Evolutionary conservation across 2,888 invertebrate genomes (phyloP).

Genomic region (Melinaea marsaeus): DNA sequence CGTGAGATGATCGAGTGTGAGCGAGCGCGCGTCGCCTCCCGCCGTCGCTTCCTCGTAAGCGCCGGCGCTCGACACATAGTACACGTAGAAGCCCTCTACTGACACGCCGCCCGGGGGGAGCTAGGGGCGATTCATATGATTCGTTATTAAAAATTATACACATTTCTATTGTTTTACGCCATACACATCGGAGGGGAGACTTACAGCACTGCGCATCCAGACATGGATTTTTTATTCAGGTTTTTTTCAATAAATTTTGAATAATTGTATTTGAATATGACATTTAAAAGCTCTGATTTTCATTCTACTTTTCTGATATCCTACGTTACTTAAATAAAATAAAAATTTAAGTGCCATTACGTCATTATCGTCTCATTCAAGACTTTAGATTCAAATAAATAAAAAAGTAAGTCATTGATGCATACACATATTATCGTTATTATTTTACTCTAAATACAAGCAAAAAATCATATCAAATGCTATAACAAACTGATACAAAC

Average conservation of each 20-base stretch:
- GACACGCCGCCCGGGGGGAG: constrained; percentile 59
- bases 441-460: neutral
- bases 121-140: constrained; percentile 20
- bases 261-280: too few relatives aligned
- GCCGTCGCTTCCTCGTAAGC: constrained; percentile 89
- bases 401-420: too few relatives aligned
- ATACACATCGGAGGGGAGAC: too few relatives aligned
- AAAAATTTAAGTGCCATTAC: too few relatives aligned
- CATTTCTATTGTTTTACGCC: neutral
- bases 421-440: neutral
- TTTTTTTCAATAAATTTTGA: too few relatives aligned
- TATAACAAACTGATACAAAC: constrained; percentile 46
- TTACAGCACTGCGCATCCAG: too few relatives aligned
- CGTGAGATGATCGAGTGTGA: constrained; percentile 85
- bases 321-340: too few relatives aligned
- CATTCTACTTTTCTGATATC: too few relatives aligned
- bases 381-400: too few relatives aligned
- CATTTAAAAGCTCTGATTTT: too few relatives aligned
- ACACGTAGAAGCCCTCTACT: constrained; percentile 94
- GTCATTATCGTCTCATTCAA: too few relatives aligned
- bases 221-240: too few relatives aligned
- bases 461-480: neutral
- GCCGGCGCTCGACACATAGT: constrained; percentile 90
- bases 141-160: neutral
- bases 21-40: constrained; percentile 82